phyloP scores from a whole-genome alignment of 64 coral and sea anemone species.

The Acropora yongei region DNA sequence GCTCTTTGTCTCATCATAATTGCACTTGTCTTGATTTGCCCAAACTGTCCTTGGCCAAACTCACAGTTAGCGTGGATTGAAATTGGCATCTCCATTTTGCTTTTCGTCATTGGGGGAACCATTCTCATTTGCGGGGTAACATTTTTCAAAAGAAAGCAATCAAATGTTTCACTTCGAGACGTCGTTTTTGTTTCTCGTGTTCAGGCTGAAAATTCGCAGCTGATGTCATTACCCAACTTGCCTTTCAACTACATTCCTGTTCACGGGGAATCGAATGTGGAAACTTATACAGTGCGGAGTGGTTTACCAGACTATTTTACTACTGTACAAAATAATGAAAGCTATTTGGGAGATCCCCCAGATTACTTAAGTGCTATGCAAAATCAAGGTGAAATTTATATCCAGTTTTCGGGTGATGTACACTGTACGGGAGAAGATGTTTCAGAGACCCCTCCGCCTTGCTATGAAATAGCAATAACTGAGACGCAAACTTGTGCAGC shows the following conservation, averaged over 20 bases:
- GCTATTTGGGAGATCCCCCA: neutral
- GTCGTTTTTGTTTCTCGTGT: neutral
- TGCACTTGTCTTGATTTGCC: neutral
- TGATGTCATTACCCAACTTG: neutral
- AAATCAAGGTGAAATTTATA: neutral
- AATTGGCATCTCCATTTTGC: neutral
- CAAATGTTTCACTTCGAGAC: neutral
- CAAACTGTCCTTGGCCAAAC: neutral
- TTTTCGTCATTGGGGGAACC: neutral
- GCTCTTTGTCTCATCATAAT: neutral
- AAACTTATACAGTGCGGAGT: neutral
- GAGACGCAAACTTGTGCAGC: neutral
- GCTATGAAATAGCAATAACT: neutral
- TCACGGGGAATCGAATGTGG: neutral
- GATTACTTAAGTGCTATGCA: constrained; percentile 7
- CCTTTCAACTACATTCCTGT: neutral
- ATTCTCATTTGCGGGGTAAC: neutral
- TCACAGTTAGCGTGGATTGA: neutral
- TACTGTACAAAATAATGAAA: neutral
- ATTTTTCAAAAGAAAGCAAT: neutral
- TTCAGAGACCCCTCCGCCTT: neutral
- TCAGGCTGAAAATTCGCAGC: constrained; percentile 5
- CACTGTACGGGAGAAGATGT: neutral
- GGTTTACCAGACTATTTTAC: constrained; percentile 38
- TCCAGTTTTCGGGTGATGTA: neutral